Base-by-base conservation (phyloP, 1,140 invertebrate species). In the Leptestheria dahalacensis region DNA sequence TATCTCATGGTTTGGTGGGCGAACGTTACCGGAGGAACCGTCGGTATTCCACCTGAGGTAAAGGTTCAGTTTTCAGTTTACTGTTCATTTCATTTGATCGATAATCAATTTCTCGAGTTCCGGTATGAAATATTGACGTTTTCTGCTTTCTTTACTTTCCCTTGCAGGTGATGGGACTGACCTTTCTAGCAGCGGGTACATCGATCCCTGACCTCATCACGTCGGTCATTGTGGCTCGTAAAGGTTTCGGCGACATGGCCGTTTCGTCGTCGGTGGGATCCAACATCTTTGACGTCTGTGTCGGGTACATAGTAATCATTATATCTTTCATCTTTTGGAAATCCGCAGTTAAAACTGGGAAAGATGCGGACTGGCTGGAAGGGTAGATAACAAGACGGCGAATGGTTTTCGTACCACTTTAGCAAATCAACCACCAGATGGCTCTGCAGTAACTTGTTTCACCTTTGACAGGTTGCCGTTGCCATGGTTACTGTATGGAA, bases 1-100 rank as follows among this genome's bases (percentile, higher is more conserved):
- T 94, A 94, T 77, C 80, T 94, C 69, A 94, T 94, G 91, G 91
- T 94, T 59, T 94, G 91, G 91, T 94, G 90, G 90, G 90, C 90
- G 57, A 90, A 91, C 68, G 77, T 91, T 49, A 84, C 84, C 33
- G 90, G 89, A 55, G 82, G 89, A 66, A 91, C 88, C 62, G 82
- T 89, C 61, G 70, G 78, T 61, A 90, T 94, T 68, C 86, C 89
- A 55, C 86, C 84, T 64, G 83, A 97, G 80, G 80, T 83, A 76
- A 68, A 78, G 68, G 78, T 67, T 21, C 62, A 41, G 15, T 41
- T 9, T 15, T 41, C 33, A 6, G 15, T 41, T 41, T 55, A 68
- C 10, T 4, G n/a, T n/a, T n/a, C n/a, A n/a, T n/a, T n/a, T n/a
- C n/a, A n/a, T n/a, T n/a, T n/a, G n/a, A n/a, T n/a, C n/a, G n/a